A percentile compares a stretch with the other conserved stretches of the same genome.
phyloP scores from a whole-genome alignment of 30 jellyfish, hydroid and myxozoan genomes.

The Aurelia sp. region DNA sequence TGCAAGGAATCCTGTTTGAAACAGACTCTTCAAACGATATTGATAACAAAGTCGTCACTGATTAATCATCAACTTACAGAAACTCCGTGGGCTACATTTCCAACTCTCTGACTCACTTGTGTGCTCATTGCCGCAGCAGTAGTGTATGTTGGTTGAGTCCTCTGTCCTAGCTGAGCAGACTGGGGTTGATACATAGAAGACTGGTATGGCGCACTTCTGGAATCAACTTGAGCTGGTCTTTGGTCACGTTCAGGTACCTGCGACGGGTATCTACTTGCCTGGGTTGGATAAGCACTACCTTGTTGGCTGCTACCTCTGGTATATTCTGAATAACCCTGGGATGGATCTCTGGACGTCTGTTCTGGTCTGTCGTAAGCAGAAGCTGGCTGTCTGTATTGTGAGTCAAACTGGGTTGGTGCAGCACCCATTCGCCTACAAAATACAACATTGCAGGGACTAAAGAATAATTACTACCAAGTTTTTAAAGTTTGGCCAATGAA shows the following conservation, averaged over 20 bases:
- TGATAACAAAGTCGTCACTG: too few relatives aligned
- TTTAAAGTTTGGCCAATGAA: too few relatives aligned
- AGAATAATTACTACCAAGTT: too few relatives aligned
- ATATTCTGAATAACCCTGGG: neutral
- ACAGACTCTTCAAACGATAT: neutral
- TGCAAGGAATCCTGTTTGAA: too few relatives aligned
- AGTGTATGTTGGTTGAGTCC: conserved; percentile 40
- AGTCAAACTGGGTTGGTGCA: conserved; percentile 24
- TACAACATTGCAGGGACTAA: too few relatives aligned
- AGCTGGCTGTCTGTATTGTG: conserved; percentile 32
- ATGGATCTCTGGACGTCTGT: neutral
- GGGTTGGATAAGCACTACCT: neutral
- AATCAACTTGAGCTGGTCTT: conserved; percentile 1
- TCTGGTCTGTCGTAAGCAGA: conserved; percentile 10
- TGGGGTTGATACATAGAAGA: neutral
- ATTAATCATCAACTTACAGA: conserved; percentile 7
- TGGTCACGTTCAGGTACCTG: neutral
- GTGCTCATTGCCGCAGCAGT: conserved; percentile 38
- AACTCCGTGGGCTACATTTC: conserved; percentile 1
- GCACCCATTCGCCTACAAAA: neutral
- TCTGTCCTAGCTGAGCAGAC: conserved; percentile 31
- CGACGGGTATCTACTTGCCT: neutral
- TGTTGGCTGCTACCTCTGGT: neutral
- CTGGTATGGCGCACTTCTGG: conserved; percentile 20
- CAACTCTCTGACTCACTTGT: conserved; percentile 17